Evolutionary conservation across 2,888 invertebrate genomes (phyloP).

Genomic region (Andrena haemorrhoa): DNA sequence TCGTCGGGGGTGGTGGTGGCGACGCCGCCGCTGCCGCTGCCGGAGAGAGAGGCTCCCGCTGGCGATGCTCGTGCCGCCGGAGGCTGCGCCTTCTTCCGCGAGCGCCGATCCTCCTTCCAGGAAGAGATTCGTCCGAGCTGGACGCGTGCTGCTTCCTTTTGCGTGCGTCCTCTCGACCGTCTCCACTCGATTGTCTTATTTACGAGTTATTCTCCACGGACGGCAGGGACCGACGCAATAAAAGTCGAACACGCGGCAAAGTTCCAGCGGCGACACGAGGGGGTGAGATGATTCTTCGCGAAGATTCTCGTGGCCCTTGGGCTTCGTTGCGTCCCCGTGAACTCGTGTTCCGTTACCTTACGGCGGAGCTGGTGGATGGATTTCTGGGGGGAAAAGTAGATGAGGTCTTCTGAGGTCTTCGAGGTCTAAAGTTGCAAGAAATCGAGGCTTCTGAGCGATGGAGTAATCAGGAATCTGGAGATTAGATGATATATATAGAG

Average conservation of each 20-base stretch:
- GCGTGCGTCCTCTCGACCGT: slow-evolving; percentile 7
- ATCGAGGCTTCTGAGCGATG: too few relatives aligned
- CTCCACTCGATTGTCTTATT: slow-evolving; percentile 34
- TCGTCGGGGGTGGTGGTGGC: slow-evolving; percentile 70
- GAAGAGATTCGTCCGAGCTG: not conserved
- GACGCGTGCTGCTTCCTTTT: slow-evolving; percentile 30
- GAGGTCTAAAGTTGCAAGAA: too few relatives aligned
- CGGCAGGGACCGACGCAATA: slow-evolving; percentile 3
- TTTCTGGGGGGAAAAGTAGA: too few relatives aligned
- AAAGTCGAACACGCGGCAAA: slow-evolving; percentile 8
- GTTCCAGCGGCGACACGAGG: not conserved
- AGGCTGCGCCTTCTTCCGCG: slow-evolving; percentile 76
- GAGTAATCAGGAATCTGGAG: too few relatives aligned
- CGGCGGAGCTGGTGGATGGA: too few relatives aligned
- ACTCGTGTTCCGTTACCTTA: slow-evolving; percentile 4
- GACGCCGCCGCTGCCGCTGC: slow-evolving; percentile 50
- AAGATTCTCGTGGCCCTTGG: not conserved
- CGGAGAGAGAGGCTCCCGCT: slow-evolving; percentile 45
- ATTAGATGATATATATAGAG: too few relatives aligned
- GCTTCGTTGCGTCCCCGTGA: slow-evolving; percentile 11
- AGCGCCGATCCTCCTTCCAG: slow-evolving; percentile 61
- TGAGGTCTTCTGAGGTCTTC: too few relatives aligned
- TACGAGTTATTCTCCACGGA: slow-evolving; percentile 16
- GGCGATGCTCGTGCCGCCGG: slow-evolving; percentile 51
- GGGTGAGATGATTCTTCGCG: not conserved